phyloP scores from a whole-genome alignment of 2,888 invertebrate genomes.

The Protula sp. region DNA sequence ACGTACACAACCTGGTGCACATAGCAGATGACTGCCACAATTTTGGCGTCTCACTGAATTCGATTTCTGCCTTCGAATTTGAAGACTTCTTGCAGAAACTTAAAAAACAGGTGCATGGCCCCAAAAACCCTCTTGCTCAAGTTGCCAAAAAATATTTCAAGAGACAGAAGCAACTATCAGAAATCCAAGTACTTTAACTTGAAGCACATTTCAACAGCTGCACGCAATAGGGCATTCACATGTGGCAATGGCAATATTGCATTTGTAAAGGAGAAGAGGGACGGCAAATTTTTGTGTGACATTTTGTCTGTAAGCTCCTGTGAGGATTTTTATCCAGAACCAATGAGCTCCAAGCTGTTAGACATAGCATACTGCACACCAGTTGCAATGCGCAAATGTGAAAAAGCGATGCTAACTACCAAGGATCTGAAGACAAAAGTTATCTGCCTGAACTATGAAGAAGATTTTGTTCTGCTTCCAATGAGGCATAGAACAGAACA shows the following conservation, averaged over 20 bases:
- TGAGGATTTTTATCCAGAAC: background rate
- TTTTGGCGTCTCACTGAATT: slow-evolving; percentile 5
- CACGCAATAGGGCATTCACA: background rate
- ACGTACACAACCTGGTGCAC: slow-evolving; percentile 17
- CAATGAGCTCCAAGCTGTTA: background rate
- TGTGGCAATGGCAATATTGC: background rate
- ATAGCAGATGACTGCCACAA: slow-evolving; percentile 7
- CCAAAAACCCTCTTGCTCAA: slow-evolving; percentile 10
- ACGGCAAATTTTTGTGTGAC: background rate
- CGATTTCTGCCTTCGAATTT: slow-evolving; percentile 13
- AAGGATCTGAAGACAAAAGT: background rate
- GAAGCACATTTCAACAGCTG: background rate
- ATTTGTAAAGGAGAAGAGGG: background rate
- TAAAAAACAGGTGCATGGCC: slow-evolving; percentile 8
- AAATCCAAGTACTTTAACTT: too few relatives aligned
- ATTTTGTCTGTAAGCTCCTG: background rate
- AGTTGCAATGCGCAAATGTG: background rate
- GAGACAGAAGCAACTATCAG: too few relatives aligned
- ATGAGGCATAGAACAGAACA: background rate
- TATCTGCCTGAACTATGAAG: background rate
- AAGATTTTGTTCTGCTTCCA: background rate
- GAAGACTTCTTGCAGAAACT: slow-evolving; percentile 13
- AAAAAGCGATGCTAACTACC: background rate
- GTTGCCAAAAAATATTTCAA: slow-evolving; percentile 9
- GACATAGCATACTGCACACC: background rate